Percentiles rank a stretch among this genome's conserved stretches.
These are phyloP conservation scores for Acrobasis repandana DNA, from an alignment of 2,888 invertebrate species.

Conservation along the genomic window DNA sequence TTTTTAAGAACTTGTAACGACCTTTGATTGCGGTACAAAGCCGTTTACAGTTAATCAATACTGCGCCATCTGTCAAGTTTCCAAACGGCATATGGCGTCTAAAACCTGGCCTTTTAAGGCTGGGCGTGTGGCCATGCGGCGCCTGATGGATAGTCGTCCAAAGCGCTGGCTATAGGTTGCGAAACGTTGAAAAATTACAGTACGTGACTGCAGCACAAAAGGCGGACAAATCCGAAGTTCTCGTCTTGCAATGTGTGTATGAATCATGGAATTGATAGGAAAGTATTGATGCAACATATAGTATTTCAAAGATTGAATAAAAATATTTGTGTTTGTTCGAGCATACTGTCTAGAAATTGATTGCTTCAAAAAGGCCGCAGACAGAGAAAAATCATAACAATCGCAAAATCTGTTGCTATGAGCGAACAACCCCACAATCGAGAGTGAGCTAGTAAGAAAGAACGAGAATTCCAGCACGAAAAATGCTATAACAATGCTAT, in stretches of 20 bases:
- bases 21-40: slow-evolving; percentile 60
- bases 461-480: no score
- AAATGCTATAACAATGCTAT: no score
- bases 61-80: slow-evolving; percentile 62
- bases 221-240: slow-evolving; percentile 5
- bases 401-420: no score
- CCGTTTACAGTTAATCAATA: slow-evolving; percentile 70
- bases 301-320: no score
- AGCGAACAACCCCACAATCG: no score
- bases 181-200: slow-evolving; percentile 36
- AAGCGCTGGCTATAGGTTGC: slow-evolving; percentile 47
- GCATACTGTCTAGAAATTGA: no score
- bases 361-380: no score
- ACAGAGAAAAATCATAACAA: no score
- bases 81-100: slow-evolving; percentile 38
- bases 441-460: no score
- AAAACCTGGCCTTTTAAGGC: slow-evolving; percentile 8
- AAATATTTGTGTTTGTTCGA: no score
- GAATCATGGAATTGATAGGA: slow-evolving; percentile 19
- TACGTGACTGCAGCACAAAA: slow-evolving; percentile 29
- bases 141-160: slow-evolving; percentile 54
- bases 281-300: slow-evolving; percentile 19
- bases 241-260: slow-evolving; percentile 8
- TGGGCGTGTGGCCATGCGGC: slow-evolving; percentile 37
- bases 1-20: slow-evolving; percentile 47